A percentile compares a stretch with the other conserved stretches of the same genome.
Conservation (phyloP, 2,888 invertebrate genomes). For the Abrostola triplasia region DNA sequence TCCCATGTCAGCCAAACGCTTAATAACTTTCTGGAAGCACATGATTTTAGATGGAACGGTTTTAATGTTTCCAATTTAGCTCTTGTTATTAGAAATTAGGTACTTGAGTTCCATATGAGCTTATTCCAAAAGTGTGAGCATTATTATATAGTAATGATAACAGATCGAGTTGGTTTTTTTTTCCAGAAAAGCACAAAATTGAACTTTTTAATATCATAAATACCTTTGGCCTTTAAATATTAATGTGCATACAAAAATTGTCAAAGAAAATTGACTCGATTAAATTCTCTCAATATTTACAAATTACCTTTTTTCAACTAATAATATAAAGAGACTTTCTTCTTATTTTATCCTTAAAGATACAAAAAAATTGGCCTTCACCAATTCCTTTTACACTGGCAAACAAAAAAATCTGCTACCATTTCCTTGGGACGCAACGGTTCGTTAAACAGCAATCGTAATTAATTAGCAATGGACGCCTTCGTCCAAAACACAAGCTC, state of each 20-base stretch:
- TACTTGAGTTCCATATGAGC: background rate
- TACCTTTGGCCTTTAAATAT: no score
- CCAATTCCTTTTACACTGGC: constrained; percentile 29
- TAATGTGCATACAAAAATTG: background rate
- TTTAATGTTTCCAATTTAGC: background rate
- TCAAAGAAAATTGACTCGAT: background rate
- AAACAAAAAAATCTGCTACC: constrained; percentile 57
- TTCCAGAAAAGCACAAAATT: no score
- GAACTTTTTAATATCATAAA: no score
- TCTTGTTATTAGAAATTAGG: background rate
- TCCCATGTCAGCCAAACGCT: background rate
- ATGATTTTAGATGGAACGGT: background rate
- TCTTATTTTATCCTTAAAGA: constrained; percentile 19
- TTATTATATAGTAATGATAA: no score
- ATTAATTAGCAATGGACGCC: constrained; percentile 68
- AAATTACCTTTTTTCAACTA: background rate
- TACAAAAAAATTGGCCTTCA: constrained; percentile 41
- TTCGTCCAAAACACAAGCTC: constrained; percentile 52
- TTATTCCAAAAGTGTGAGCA: background rate
- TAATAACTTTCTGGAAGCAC: background rate
- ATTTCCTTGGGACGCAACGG: constrained; percentile 61
- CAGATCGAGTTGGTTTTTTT: no score
- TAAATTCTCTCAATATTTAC: background rate
- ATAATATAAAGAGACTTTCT: constrained; percentile 2
- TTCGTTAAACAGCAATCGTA: constrained; percentile 71